phyloP scores from a whole-genome alignment of 2,888 invertebrate species.

The Polia nebulosa region DNA sequence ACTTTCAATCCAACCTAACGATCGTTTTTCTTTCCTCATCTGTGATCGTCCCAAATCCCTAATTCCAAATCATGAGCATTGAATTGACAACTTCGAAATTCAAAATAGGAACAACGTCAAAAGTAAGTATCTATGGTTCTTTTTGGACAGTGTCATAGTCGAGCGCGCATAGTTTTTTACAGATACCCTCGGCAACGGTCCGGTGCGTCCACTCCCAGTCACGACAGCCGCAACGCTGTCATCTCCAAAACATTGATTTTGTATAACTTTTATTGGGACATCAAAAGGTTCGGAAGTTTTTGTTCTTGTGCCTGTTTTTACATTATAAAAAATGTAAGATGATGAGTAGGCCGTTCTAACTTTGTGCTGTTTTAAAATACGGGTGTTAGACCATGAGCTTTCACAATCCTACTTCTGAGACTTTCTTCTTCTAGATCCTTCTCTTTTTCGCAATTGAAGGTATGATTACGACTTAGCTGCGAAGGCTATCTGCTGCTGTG shows the following conservation, averaged over 20 bases:
- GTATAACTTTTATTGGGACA: conserved; percentile 64
- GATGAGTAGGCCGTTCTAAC: background rate
- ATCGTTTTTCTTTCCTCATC: background rate
- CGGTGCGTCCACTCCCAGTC: conserved; percentile 78
- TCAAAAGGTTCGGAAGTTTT: conserved; percentile 39
- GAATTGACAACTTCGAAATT: conserved; percentile 42
- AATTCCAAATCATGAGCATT: conserved; percentile 13
- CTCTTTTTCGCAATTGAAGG: background rate
- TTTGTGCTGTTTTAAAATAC: background rate
- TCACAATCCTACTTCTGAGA: background rate
- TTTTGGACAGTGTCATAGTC: conserved; percentile 75
- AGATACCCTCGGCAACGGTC: conserved; percentile 81
- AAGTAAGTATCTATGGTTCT: conserved; percentile 58
- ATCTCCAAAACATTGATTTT: conserved; percentile 64
- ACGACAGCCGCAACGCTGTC: conserved; percentile 78
- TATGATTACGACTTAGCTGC: background rate
- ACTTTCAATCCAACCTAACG: background rate
- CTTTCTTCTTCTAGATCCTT: background rate
- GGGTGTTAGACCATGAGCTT: background rate
- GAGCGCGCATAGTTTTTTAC: conserved; percentile 84
- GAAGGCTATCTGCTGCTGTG: background rate
- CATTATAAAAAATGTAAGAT: background rate
- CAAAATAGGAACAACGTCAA: conserved; percentile 52
- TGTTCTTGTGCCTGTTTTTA: conserved; percentile 55
- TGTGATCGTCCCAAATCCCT: conserved; percentile 4